Base-by-base conservation (phyloP, 2,113 vertebrate species). In the Hypocryptadius cinnamomeus region DNA sequence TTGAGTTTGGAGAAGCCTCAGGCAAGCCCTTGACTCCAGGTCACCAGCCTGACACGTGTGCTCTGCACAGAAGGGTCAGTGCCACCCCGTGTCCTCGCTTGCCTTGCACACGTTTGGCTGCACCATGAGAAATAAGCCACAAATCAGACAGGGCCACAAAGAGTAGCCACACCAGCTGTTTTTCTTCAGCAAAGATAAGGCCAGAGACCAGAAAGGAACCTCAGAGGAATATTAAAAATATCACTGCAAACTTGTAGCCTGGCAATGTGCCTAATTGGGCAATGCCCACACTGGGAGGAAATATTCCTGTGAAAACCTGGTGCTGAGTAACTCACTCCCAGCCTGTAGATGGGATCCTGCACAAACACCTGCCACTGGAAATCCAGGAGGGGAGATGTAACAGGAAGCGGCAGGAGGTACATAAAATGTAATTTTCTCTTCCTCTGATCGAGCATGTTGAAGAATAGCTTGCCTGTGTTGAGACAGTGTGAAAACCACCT, bases 381-480 rank as follows among this genome's bases (percentile, higher is more conserved):
- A 63, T 54, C 54, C n/a, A 14, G 79, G 71, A 69, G 56, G 33
- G 40, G 30, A 80, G 48, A 69, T 45, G 47, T 71, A 60, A 23
- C 47, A 7, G 63, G 56, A 78, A 92, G 66, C 77, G 0, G 90
- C 91, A 90, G 90, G 90, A 94, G 89, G 66, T 51, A 10, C 21
- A 60, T 51, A 87, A 93, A 93, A 95, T 84, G 45, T 90, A 89
- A 93, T 93, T 94, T 94, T 92, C 92, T 93, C 81, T 70, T 93
- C 76, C 87, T 77, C 70, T 31, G 57, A 89, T 90, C 0, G 6
- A 89, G 64, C 33, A 4, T 20, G 65, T 63, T 78, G 82, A 86
- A 90, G 87, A 93, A 87, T 64, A 92, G 33, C 80, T 86, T 84
- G 57, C 33, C 69, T 15, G 5, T 56, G 72, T 74, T 61, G 30